A percentile compares a stretch with the other conserved stretches of the same genome.
phyloP scores from a whole-genome alignment of 37 sponge, comb jelly and placozoan genomes.

The Beroe ovata region DNA sequence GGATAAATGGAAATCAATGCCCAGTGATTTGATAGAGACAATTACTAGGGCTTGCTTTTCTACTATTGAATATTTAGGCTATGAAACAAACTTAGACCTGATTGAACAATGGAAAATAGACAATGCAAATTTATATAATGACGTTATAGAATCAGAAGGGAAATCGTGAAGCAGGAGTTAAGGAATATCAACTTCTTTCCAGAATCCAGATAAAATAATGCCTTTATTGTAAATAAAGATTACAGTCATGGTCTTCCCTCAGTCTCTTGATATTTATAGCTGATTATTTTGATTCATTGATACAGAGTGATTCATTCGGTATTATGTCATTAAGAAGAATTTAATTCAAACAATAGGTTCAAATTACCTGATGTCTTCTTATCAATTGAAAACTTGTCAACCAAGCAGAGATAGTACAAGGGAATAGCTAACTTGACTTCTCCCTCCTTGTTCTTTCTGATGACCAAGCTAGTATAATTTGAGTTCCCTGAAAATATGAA shows the following conservation, averaged over 20 bases:
- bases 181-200: too few relatives aligned
- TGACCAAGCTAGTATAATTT: slow-evolving; percentile 40
- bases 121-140: neutral
- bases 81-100: slow-evolving; percentile 17
- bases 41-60: slow-evolving; percentile 18
- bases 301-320: too few relatives aligned
- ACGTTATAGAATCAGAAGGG: neutral
- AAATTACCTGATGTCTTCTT: slow-evolving; percentile 19
- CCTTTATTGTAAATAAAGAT: too few relatives aligned
- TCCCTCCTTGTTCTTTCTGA: slow-evolving; percentile 29
- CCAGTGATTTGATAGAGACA: neutral
- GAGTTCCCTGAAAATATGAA: slow-evolving; percentile 56
- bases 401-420: slow-evolving; percentile 35
- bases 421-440: slow-evolving; percentile 53
- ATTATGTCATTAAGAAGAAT: too few relatives aligned
- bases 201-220: too few relatives aligned
- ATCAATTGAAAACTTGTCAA: slow-evolving; percentile 30
- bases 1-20: slow-evolving; percentile 5
- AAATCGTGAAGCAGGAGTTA: too few relatives aligned
- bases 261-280: too few relatives aligned
- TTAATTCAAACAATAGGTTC: too few relatives aligned
- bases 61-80: slow-evolving; percentile 2
- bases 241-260: too few relatives aligned
- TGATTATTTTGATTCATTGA: too few relatives aligned
- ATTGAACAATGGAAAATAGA: slow-evolving; percentile 55